Evolutionary conservation across 1,140 invertebrate genomes (phyloP), one percentile per base, ranked within the genome.

Genomic region (Orchestia grillus): DNA sequence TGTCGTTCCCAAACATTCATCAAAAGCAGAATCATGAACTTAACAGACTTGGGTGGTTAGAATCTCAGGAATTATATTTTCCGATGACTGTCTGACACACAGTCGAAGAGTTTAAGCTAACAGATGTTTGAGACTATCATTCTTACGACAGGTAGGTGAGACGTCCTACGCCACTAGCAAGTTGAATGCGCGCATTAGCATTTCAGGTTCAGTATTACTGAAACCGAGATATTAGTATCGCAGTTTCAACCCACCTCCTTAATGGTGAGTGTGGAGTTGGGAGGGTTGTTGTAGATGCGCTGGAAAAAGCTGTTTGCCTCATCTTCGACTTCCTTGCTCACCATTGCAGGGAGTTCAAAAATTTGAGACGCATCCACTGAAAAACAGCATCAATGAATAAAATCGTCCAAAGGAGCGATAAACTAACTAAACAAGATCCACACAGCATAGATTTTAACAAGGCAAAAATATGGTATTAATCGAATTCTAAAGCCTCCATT

Each of bases 251-350:
- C 94, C 47, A 96, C 96, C 96, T 97, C 96, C 95, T 97, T 97
- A 92, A 97, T 98, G 44, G 97, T 97, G 96, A 98, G 97, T 28
- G 97, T 97, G n/a, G 97, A 97, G 95, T 98, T 97, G 0, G 99
- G 99, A 15, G 99, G 99, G 98, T 99, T 99, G 97, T 99, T 99
- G 97, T 99, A 99, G 97, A 99, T 99, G 96, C 99, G 98, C 97
- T 99, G 99, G 97, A 99, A 99, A 97, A 99, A 99, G 87, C 99
- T 98, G 97, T 99, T 99, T 0, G 99, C 99, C 98, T 99, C 99
- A 97, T 99, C 99, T 97, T 99, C 99, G 40, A 99, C 99, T 97
- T 99, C 99, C 97, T 99, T 99, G 0, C 99, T 98, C 23, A 97
- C 96, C 44, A 96, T 57, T 40, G 95, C 96, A 45, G 96, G 96